Conservation (phyloP, 2,797 vertebrate species). For the Poeciliopsis gracilis region DNA sequence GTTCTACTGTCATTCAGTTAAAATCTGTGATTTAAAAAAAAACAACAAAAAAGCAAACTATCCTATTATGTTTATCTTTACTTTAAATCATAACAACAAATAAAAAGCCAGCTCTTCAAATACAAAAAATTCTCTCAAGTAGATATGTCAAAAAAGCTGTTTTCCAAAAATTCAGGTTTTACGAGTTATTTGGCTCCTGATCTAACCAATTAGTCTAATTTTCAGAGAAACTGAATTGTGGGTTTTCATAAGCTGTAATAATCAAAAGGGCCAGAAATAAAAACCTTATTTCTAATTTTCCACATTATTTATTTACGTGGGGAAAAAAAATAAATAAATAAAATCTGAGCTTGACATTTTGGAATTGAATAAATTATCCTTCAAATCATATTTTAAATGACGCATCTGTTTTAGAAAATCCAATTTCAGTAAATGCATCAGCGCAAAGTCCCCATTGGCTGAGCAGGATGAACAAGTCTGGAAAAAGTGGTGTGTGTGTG, state of each 20-base stretch:
- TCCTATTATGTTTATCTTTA: too few relatives aligned
- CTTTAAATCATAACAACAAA: too few relatives aligned
- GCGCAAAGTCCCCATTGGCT: constrained; percentile 43
- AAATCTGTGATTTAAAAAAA: too few relatives aligned
- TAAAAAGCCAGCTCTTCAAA: too few relatives aligned
- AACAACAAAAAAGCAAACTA: too few relatives aligned
- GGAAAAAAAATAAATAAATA: background rate
- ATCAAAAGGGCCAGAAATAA: background rate
- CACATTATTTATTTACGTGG: background rate
- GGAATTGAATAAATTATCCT: background rate
- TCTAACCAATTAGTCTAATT: background rate
- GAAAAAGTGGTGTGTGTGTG: background rate
- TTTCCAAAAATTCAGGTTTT: too few relatives aligned
- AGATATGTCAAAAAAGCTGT: too few relatives aligned
- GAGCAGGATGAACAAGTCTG: constrained; percentile 28
- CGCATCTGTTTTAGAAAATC: constrained; percentile 33
- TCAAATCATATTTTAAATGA: background rate
- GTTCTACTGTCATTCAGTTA: too few relatives aligned
- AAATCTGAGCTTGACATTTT: background rate
- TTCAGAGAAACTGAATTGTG: background rate
- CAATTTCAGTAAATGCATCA: constrained; percentile 45
- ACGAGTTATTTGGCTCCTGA: too few relatives aligned
- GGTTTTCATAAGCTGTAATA: background rate
- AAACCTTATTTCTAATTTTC: background rate
- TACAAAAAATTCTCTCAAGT: too few relatives aligned